These are phyloP conservation scores for Rhynchonycteris naso DNA, from an alignment of 2,797 vertebrate species.

Conservation along the genomic window DNA sequence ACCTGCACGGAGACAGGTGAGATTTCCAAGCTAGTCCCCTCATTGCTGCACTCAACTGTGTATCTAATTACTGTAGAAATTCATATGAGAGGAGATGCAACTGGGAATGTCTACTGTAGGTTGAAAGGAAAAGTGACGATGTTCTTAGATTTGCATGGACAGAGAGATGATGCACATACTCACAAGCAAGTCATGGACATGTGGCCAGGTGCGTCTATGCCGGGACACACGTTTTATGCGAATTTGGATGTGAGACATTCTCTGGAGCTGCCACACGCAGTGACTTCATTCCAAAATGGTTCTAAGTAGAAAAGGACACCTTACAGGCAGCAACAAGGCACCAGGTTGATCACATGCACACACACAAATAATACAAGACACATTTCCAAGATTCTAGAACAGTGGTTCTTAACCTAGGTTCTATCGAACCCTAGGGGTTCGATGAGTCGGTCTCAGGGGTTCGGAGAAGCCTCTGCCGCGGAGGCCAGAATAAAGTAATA, in stretches of 20 bases:
- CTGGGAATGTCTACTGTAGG: not conserved
- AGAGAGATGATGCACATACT: too few relatives aligned
- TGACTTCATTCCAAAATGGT: not conserved
- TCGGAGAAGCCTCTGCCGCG: too few relatives aligned
- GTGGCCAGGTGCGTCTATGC: accelerated
- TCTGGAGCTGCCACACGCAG: not conserved
- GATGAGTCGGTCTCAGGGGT: too few relatives aligned
- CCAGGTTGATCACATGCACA: not conserved
- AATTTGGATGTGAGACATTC: not conserved
- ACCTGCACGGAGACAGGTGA: accelerated
- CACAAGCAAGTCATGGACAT: too few relatives aligned
- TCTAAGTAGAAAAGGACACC: not conserved
- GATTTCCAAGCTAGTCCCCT: not conserved
- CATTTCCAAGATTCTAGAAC: not conserved
- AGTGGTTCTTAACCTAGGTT: too few relatives aligned
- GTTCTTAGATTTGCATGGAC: not conserved
- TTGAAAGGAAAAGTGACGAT: not conserved
- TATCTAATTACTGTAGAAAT: not conserved
- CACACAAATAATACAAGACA: not conserved
- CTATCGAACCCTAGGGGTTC: too few relatives aligned
- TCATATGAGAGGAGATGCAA: not conserved
- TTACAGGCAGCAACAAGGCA: not conserved
- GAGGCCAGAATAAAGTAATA: too few relatives aligned
- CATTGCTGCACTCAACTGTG: not conserved
- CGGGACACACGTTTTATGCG: not conserved